Percentiles rank a stretch among this genome's conserved stretches.
These are phyloP conservation scores for Thomomys bottae DNA, from an alignment of 2,113 vertebrate species.

Conservation along the genomic window DNA sequence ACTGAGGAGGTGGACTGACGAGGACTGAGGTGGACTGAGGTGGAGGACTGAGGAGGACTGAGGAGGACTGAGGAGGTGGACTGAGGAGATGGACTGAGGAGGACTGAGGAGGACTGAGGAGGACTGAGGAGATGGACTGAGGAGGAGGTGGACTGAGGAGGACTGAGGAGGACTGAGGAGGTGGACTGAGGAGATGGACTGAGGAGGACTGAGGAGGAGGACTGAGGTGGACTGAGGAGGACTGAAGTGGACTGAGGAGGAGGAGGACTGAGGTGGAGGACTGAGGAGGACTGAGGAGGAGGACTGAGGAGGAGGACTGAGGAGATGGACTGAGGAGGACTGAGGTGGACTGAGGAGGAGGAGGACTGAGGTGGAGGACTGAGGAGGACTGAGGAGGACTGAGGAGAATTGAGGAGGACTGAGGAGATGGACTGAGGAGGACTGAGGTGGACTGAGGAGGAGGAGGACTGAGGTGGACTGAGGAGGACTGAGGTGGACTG, in stretches of 20 bases:
- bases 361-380: fast-evolving
- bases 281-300: fast-evolving
- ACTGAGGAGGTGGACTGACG: too few species aligned
- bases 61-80: fast-evolving
- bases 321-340: too few species aligned
- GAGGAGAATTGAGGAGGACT: too few species aligned
- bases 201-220: fast-evolving
- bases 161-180: fast-evolving
- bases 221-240: too few species aligned
- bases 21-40: fast-evolving
- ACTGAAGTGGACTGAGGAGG: fast-evolving
- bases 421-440: fast-evolving
- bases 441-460: too few species aligned
- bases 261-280: fast-evolving
- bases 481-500: fast-evolving
- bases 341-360: fast-evolving
- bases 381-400: fast-evolving
- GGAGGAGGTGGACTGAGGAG: fast-evolving
- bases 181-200: fast-evolving
- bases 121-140: fast-evolving
- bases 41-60: fast-evolving
- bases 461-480: fast-evolving
- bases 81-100: too few species aligned
- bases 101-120: fast-evolving
- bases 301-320: too few species aligned